Evolutionary conservation across 2,797 vertebrate species (phyloP), one percentile per base, ranked within the genome.

Genomic region (Varecia variegata): DNA sequence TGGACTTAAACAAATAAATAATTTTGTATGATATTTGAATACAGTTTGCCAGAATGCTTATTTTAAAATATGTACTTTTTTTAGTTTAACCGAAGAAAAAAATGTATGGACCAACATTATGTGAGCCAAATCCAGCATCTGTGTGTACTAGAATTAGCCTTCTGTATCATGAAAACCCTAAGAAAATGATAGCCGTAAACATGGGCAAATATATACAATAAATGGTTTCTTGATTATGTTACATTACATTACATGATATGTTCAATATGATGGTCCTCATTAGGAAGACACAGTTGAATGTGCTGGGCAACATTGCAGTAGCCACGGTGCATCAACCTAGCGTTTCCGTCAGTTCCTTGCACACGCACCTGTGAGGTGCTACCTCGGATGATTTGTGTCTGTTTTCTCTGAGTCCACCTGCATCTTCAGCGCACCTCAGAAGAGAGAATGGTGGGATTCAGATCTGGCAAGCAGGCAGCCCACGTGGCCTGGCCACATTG

Each of bases 31-130:
- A 21, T 88, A 40, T 60, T 88, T 97, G 38, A 54, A 87, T 96
- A 77, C 0, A 88, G 50, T 71, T 89, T 91, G 88, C 87, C 52
- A 65, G 68, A 95, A 89, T 47, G 13, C 30, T 70, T 21, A 47
- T 73, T 95, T 88, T 58, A 90, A 93, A 96, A 93, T 71, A 67
- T 60, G 12, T 71, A n/a, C 27, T 71, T 93, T 95, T 95, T 67
- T 60, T 70, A 67, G 17, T 68, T 87, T 90, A 90, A 84, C 30
- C 4, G 47, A 67, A 58, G 56, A 77, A 88, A 88, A 71, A 54
- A n/a, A 52, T 10, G 30, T 80, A 7, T 77, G 60, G 35, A 11
- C 40, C 40, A 86, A 83, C 45, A 81, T 62, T 58, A 40, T 73
- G 32, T 84, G 25, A 95, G 3, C 58, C 89, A 93, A 52, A 82